These are phyloP conservation scores for Climacteris rufus DNA, from an alignment of 2,113 vertebrate genomes.

Conservation along the genomic window DNA sequence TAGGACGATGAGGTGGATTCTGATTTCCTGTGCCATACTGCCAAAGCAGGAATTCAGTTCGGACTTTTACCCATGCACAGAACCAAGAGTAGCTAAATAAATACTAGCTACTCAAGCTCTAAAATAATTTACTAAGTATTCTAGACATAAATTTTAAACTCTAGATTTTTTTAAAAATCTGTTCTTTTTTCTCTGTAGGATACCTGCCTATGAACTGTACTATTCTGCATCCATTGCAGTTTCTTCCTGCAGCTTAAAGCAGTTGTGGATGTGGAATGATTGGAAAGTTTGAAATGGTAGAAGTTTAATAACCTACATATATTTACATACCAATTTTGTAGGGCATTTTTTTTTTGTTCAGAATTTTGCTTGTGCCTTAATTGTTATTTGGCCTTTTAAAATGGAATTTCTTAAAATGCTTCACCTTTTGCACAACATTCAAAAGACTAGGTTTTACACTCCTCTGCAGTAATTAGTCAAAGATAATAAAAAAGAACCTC, in stretches of 20 bases:
- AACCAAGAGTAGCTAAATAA: background rate
- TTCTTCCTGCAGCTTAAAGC: background rate
- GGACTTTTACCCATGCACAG: background rate
- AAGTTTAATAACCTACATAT: background rate
- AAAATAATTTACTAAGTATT: background rate
- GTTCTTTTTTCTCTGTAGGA: background rate
- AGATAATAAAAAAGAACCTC: background rate
- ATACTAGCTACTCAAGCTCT: background rate
- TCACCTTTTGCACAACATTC: background rate
- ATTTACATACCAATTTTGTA: background rate
- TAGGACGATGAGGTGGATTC: background rate
- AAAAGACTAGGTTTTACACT: background rate
- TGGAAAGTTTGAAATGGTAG: background rate
- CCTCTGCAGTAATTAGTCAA: background rate
- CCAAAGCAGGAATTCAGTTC: background rate
- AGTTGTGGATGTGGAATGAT: background rate
- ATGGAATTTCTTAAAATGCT: background rate
- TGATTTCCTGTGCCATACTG: background rate
- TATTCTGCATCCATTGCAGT: background rate
- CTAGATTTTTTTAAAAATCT: accelerated
- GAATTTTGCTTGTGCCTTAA: background rate
- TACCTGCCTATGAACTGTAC: background rate
- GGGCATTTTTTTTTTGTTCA: accelerated
- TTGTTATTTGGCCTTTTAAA: background rate
- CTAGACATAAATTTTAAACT: background rate